These are phyloP conservation scores for Thaumetopoea pityocampa DNA, from an alignment of 1,140 invertebrate genomes.

Conservation along the genomic window DNA sequence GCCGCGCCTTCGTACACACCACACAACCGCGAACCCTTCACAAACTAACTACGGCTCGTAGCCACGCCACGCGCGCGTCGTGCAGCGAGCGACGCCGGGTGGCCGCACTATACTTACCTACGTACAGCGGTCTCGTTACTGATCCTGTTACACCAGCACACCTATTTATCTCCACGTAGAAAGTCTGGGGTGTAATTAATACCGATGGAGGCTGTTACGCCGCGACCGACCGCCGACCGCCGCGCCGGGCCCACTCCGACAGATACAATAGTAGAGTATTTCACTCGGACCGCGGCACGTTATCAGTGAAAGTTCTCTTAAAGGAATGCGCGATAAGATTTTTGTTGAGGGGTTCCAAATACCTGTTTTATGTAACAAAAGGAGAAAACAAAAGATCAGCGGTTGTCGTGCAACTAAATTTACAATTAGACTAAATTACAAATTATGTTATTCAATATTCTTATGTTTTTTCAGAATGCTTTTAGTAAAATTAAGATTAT, in stretches of 20 bases:
- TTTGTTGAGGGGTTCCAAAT: conserved; percentile 10
- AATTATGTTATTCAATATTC: no score
- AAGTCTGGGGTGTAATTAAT: conserved; percentile 71
- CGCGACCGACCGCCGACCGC: conserved; percentile 47
- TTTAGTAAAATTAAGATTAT: no score
- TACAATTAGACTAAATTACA: no score
- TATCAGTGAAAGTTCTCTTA: conserved; percentile 63
- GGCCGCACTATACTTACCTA: conserved; percentile 30
- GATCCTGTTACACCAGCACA: conserved; percentile 37
- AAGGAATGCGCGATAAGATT: conserved; percentile 36
- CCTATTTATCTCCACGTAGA: conserved; percentile 60
- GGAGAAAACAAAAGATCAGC: no score
- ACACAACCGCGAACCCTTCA: no score
- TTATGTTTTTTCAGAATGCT: no score
- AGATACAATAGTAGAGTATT: conserved; percentile 42
- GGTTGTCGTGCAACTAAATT: no score
- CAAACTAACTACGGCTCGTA: no score
- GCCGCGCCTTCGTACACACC: no score
- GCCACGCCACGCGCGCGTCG: no score
- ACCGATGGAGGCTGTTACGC: conserved; percentile 68
- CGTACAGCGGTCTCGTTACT: conserved; percentile 53
- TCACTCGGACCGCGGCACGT: conserved; percentile 35
- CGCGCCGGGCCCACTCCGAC: conserved; percentile 32
- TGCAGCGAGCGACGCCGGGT: not conserved
- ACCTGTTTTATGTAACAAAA: conserved; percentile 12